Conservation (phyloP, 2,113 vertebrate species). For the Calidris pugnax region DNA sequence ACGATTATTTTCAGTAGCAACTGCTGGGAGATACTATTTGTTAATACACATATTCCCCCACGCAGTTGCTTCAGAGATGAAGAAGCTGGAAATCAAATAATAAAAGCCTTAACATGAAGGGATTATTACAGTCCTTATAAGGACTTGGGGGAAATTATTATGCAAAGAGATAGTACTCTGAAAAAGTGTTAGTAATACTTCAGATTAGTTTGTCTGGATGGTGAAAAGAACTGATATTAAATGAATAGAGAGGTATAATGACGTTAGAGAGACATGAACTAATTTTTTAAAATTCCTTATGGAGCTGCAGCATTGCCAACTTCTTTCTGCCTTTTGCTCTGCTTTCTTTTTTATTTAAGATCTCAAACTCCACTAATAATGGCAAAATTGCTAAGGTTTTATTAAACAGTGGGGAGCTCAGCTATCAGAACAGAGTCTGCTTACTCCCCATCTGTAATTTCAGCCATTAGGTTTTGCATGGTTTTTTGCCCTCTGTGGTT, state of each 20-base stretch:
- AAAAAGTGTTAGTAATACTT: slow-evolving; percentile 18
- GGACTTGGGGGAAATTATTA: slow-evolving; percentile 19
- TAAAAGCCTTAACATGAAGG: slow-evolving; percentile 2
- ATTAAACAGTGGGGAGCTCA: not conserved
- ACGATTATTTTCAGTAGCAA: not conserved
- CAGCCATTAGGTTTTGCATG: not conserved
- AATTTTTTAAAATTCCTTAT: not conserved
- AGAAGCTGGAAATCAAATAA: slow-evolving; percentile 27
- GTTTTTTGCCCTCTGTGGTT: not conserved
- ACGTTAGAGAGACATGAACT: not conserved
- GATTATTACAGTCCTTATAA: slow-evolving; percentile 29
- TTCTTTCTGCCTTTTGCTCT: not conserved
- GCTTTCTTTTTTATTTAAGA: not conserved
- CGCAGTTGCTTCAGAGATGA: not conserved
- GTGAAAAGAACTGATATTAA: not conserved
- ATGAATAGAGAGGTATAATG: not conserved
- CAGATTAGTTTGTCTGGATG: not conserved
- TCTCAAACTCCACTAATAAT: not conserved
- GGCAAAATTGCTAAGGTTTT: not conserved
- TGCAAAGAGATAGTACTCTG: not conserved
- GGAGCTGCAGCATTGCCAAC: not conserved
- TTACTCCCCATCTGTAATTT: not conserved
- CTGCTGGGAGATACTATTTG: not conserved
- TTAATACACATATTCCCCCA: not conserved
- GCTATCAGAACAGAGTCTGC: not conserved